These are phyloP conservation scores for Henricia sp. DNA, from an alignment of 53 echinoderm and acorn worm species.

Conservation along the genomic window DNA sequence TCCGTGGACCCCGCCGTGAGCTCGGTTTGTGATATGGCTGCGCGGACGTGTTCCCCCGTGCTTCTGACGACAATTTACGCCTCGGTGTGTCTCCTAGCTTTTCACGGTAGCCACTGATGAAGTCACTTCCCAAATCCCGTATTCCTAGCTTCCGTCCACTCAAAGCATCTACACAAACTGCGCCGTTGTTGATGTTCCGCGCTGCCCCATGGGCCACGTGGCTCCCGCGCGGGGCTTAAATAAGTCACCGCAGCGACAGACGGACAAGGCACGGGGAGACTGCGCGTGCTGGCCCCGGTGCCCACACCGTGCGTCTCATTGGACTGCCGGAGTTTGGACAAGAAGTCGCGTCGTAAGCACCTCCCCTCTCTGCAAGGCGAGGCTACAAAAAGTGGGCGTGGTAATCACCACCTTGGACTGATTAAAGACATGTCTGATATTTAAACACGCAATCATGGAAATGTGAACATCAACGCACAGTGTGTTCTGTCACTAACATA, in stretches of 20 bases:
- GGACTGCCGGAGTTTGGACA: slow-evolving; percentile 54
- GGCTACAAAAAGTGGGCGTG: slow-evolving; percentile 39
- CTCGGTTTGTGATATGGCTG: too few relatives aligned
- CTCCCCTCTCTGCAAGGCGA: slow-evolving; percentile 17
- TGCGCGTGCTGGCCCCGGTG: slow-evolving; percentile 16
- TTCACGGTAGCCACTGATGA: too few relatives aligned
- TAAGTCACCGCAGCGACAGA: slow-evolving; percentile 51
- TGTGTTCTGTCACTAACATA: too few relatives aligned
- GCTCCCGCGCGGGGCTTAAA: slow-evolving; percentile 45
- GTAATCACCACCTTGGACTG: too few relatives aligned
- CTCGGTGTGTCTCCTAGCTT: too few relatives aligned
- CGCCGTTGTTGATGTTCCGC: slow-evolving; percentile 55
- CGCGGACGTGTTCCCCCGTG: too few relatives aligned
- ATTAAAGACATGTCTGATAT: too few relatives aligned
- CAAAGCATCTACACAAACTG: slow-evolving; percentile 61
- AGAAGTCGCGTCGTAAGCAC: slow-evolving; percentile 40
- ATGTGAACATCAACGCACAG: too few relatives aligned
- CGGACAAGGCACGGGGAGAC: slow-evolving; percentile 30
- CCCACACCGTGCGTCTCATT: slow-evolving; percentile 37
- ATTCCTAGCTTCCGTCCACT: too few relatives aligned
- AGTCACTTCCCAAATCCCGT: neutral
- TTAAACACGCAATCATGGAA: too few relatives aligned
- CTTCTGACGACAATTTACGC: too few relatives aligned
- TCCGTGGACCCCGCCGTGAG: too few relatives aligned
- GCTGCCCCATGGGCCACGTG: slow-evolving; percentile 56